phyloP scores from a whole-genome alignment of 1,140 invertebrate species.

The Drusus annulatus region DNA sequence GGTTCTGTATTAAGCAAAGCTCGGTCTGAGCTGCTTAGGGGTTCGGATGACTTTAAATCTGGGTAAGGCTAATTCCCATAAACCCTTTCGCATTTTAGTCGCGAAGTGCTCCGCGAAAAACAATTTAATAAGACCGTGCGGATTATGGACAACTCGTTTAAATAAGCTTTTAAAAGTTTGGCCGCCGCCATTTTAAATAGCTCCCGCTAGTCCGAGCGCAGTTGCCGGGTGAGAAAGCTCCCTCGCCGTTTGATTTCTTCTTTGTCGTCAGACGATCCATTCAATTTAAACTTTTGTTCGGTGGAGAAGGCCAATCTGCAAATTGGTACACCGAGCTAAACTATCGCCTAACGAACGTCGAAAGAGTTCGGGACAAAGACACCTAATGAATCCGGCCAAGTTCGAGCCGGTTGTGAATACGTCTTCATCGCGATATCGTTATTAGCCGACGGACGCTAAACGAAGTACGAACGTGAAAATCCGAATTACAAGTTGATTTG shows the following conservation, averaged over 20 bases:
- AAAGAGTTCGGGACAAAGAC: too few relatives aligned
- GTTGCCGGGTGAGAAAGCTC: not conserved
- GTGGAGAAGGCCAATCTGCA: not conserved
- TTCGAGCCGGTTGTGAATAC: too few relatives aligned
- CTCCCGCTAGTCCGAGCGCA: not conserved
- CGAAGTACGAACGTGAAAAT: too few relatives aligned
- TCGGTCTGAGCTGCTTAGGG: too few relatives aligned
- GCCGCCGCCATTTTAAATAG: constrained; percentile 18
- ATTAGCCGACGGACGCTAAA: too few relatives aligned
- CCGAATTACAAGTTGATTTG: too few relatives aligned
- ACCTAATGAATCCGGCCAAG: too few relatives aligned
- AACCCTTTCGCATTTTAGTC: not conserved
- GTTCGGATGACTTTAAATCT: not conserved
- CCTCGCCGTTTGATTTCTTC: constrained; percentile 24
- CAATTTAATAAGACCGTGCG: constrained; percentile 13
- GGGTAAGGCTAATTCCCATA: not conserved
- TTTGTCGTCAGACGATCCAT: constrained; percentile 10
- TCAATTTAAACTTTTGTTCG: constrained; percentile 34
- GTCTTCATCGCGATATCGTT: too few relatives aligned
- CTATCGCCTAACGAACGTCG: not conserved
- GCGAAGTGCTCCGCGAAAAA: constrained; percentile 3
- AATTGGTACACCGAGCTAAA: not conserved
- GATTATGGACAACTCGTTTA: constrained; percentile 20
- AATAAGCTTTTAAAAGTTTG: constrained; percentile 40
- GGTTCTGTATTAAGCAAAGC: too few relatives aligned